These are phyloP conservation scores for Netelia fuscicornis DNA, from an alignment of 2,888 invertebrate species.

Conservation along the genomic window DNA sequence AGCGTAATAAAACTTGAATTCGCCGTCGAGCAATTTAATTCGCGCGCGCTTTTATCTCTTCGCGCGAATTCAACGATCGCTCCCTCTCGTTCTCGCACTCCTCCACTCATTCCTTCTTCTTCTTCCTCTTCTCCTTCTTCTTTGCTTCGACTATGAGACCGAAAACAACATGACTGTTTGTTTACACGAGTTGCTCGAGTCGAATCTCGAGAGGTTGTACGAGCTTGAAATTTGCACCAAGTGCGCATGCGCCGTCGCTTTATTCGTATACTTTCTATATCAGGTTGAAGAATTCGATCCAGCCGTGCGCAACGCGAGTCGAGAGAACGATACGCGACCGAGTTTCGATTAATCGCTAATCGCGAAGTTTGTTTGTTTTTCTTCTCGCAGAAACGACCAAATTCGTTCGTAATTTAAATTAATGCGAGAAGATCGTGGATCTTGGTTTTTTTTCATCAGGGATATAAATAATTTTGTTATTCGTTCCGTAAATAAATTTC, in stretches of 20 bases:
- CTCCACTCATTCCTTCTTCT: background rate
- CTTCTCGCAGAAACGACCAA: background rate
- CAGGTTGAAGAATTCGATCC: conserved; percentile 12
- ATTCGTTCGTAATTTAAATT: background rate
- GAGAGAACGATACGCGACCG: conserved; percentile 7
- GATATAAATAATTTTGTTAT: background rate
- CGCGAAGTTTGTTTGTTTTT: conserved; percentile 5
- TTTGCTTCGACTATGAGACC: background rate
- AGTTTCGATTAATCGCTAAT: conserved; percentile 19
- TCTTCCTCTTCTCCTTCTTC: background rate
- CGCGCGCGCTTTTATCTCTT: conserved; percentile 7
- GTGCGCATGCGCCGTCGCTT: background rate
- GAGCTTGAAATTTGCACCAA: conserved; percentile 43
- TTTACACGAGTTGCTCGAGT: conserved; percentile 39
- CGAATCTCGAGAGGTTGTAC: conserved; percentile 16
- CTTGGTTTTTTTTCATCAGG: background rate
- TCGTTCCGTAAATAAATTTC: background rate
- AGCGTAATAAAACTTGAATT: background rate
- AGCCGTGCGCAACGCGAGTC: background rate
- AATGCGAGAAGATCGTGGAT: background rate
- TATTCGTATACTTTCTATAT: conserved; percentile 14
- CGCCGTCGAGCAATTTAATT: background rate
- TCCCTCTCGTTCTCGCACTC: too few species aligned
- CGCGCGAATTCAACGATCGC: too few species aligned
- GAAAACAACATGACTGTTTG: conserved; percentile 24